Conservation (phyloP, 2,797 vertebrate genomes). For the Peromyscus attwateri region DNA sequence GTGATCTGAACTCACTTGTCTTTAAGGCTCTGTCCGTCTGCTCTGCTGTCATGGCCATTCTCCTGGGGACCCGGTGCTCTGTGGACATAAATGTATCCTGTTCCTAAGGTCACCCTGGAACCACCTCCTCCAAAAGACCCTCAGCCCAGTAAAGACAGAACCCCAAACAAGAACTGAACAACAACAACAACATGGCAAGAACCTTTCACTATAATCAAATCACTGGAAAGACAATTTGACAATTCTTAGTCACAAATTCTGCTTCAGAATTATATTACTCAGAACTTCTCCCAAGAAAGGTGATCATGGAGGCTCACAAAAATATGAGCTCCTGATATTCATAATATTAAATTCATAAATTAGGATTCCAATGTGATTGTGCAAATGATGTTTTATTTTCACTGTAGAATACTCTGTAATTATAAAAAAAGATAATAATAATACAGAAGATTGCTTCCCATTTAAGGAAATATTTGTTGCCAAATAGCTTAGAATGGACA, state of each 20-base stretch:
- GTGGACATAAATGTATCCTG: background rate
- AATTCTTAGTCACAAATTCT: background rate
- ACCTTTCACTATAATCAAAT: background rate
- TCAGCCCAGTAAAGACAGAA: background rate
- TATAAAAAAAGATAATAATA: background rate
- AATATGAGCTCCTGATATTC: background rate
- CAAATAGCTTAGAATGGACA: background rate
- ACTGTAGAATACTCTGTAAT: background rate
- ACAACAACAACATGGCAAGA: background rate
- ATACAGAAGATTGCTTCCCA: background rate
- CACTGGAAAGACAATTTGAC: background rate
- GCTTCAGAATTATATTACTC: background rate
- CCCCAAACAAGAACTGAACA: background rate
- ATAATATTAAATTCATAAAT: background rate
- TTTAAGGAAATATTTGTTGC: background rate
- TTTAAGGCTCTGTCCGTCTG: background rate
- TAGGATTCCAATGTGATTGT: background rate
- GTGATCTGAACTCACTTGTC: background rate
- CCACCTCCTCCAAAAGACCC: background rate
- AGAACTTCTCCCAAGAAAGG: background rate
- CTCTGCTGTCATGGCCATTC: background rate
- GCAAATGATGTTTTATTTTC: background rate
- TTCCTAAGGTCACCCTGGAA: background rate
- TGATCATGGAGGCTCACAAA: background rate
- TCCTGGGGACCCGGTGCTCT: background rate